Evolutionary conservation across 2,113 vertebrate genomes (phyloP).

Genomic region (Leucoraja erinaceus): DNA sequence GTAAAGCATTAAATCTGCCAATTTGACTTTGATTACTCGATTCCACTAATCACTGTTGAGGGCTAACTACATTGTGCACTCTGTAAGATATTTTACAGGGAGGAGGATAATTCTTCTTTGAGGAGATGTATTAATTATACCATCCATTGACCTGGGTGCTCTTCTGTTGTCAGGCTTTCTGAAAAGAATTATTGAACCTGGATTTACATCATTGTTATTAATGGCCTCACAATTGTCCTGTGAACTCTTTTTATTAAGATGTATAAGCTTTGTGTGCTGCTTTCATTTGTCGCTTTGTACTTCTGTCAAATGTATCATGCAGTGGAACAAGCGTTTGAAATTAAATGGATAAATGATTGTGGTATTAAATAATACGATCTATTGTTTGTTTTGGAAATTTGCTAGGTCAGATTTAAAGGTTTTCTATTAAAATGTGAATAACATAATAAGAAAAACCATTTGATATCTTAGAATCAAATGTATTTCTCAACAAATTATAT

Average conservation of each 20-base stretch:
- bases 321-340: neutral
- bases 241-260: neutral
- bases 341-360: neutral
- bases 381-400: neutral
- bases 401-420: neutral
- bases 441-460: neutral
- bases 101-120: neutral
- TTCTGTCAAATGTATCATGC: neutral
- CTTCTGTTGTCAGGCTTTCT: neutral
- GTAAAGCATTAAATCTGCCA: neutral
- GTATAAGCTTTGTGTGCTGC: slow-evolving; percentile 6
- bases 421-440: neutral
- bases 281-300: neutral
- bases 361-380: neutral
- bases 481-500: neutral
- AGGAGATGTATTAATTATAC: neutral
- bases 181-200: neutral
- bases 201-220: neutral
- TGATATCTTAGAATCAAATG: neutral
- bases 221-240: neutral
- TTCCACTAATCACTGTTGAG: neutral
- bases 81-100: neutral
- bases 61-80: neutral
- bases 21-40: neutral
- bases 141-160: neutral